Evolutionary conservation across 2,797 vertebrate species (phyloP).

Genomic region (Arrhamphus sclerolepis): DNA sequence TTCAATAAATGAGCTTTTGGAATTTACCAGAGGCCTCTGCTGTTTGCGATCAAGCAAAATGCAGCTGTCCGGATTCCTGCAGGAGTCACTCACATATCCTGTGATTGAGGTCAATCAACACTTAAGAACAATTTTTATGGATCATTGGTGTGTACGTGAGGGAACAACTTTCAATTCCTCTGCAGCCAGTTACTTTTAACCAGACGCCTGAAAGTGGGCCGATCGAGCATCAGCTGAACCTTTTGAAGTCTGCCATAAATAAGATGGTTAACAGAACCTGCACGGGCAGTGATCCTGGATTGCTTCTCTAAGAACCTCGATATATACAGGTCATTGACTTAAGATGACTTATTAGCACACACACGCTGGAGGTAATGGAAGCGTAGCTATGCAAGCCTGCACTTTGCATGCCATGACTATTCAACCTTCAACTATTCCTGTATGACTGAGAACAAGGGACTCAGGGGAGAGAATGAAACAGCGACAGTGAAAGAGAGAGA

Average conservation of each 20-base stretch:
- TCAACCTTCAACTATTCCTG: conserved; percentile 79
- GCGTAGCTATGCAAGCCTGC: conserved; percentile 73
- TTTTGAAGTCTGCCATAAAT: conserved; percentile 70
- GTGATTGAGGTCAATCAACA: conserved; percentile 61
- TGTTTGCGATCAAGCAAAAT: conserved; percentile 58
- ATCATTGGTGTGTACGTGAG: conserved; percentile 7
- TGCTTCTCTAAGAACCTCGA: conserved; percentile 61
- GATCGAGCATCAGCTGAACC: conserved; percentile 57
- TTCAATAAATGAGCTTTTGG: conserved; percentile 61
- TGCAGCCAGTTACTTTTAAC: conserved; percentile 38
- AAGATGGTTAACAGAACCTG: conserved; percentile 55
- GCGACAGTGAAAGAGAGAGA: conserved; percentile 55
- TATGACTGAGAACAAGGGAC: conserved; percentile 55
- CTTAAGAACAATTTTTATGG: conserved; percentile 34
- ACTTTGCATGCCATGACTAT: conserved; percentile 78
- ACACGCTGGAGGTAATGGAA: conserved; percentile 71
- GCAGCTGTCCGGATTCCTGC: conserved; percentile 51
- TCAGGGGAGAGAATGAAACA: conserved; percentile 58
- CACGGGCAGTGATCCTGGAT: conserved; percentile 64
- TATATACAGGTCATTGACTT: conserved; percentile 69
- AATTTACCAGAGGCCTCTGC: conserved; percentile 46
- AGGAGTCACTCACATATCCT: conserved; percentile 48
- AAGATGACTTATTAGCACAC: conserved; percentile 75
- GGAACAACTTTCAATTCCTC: conserved; percentile 29
- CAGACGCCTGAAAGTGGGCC: conserved; percentile 50